Evolutionary conservation across 2,113 vertebrate species (phyloP), one percentile per base, ranked within the genome.

Genomic region (Zootoca vivipara): DNA sequence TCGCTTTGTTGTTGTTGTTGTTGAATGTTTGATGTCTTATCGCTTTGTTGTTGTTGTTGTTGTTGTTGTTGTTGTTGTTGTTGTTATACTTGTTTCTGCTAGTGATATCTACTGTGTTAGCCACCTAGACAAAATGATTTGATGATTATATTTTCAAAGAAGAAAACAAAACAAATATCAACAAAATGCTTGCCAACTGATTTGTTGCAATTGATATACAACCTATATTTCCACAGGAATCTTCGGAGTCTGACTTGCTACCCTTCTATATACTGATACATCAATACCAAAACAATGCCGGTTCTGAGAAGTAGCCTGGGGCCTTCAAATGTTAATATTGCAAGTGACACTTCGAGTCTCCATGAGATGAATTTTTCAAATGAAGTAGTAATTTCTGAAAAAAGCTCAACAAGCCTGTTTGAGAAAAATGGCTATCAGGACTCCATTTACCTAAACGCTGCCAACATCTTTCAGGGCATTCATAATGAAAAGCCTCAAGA

Each of bases 391-490:
- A 4, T 81, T 85, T 7, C 20, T 70, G 67, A 26, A 8, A 92
- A 67, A 35, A 78, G 35, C 70, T 2, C 82, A 28, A 1, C 87
- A 12, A 20, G 24, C 38, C 3, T 69, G 5, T 79, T 87, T 81
- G 91, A 89, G 85, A 97, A 96, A 46, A 73, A 80, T 33, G 96
- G 96, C 83, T 97, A 97, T 85, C 93, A 94, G 0, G 98, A 99
- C 91, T 92, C 85, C 0, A 79, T 98, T 13, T 99, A 98, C 88
- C 52, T 97, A 10, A 96, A 96, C 28, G 98, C 99, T 5, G 98
- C 98, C 0, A 95, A 96, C 88, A 94, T 99, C 91, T 99, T 98
- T 88, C 98, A 98, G 93, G 95, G 96, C 74, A 96, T 96, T 93
- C 96, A 87, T 90, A 91, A 89, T 62, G 95, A 97, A 89, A 98